Conservation (phyloP, 92 coral and sea anemone genomes). For the Metridium senile region DNA sequence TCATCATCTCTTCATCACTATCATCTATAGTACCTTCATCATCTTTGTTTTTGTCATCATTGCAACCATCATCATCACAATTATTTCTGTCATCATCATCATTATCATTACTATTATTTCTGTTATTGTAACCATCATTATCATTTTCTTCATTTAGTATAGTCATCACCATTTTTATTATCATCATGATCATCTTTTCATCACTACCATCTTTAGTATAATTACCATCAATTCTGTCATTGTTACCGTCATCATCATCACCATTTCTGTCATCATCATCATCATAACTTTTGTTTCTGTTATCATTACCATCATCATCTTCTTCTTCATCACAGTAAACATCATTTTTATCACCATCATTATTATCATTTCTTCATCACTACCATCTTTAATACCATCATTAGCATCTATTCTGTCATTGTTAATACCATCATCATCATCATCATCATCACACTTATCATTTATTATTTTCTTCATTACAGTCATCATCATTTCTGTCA, state of each 20-base stretch:
- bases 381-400: neutral
- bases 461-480: neutral
- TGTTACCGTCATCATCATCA: neutral
- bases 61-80: too few relatives aligned
- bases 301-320: neutral
- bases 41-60: too few relatives aligned
- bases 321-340: neutral
- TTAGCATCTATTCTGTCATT: too few relatives aligned
- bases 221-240: neutral
- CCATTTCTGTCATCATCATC: neutral
- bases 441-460: neutral
- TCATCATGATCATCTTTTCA: neutral
- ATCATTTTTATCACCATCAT: neutral
- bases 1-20: too few relatives aligned
- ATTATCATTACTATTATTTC: too few relatives aligned
- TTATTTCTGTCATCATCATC: too few relatives aligned
- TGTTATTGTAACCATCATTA: neutral
- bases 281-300: neutral
- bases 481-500: neutral
- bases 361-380: neutral
- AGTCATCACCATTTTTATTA: neutral
- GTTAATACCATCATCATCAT: neutral
- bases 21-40: too few relatives aligned
- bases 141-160: neutral
- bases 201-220: neutral